phyloP scores from a whole-genome alignment of 2,888 invertebrate genomes.

The Spicauda simplicius region DNA sequence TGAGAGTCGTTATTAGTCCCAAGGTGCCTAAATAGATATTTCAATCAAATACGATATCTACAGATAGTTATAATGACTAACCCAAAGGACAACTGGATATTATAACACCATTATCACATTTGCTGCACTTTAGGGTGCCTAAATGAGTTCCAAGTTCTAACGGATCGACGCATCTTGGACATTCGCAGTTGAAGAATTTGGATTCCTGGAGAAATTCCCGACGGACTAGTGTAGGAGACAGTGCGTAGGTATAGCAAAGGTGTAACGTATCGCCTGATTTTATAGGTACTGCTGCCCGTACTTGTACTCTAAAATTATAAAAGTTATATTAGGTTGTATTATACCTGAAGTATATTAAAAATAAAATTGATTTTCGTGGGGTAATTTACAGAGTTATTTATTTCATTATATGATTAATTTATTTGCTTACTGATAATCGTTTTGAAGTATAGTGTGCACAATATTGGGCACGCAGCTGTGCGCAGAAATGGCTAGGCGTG shows the following conservation, averaged over 20 bases:
- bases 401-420: no score
- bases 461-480: constrained; percentile 94
- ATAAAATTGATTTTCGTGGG: no score
- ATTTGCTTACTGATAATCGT: constrained; percentile 62
- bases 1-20: no score
- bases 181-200: constrained; percentile 92
- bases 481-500: constrained; percentile 89
- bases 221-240: constrained; percentile 89
- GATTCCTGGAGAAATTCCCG: constrained; percentile 88
- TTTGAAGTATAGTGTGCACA: constrained; percentile 87
- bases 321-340: not conserved
- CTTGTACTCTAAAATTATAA: constrained; percentile 81
- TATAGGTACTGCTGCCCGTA: constrained; percentile 88
- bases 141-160: constrained; percentile 92
- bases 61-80: no score
- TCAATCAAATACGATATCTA: no score
- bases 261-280: constrained; percentile 87
- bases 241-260: constrained; percentile 90
- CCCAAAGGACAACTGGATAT: constrained; percentile 87
- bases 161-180: constrained; percentile 90
- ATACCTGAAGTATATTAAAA: no score
- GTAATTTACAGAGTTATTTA: no score
- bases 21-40: no score
- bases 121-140: constrained; percentile 91
- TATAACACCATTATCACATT: constrained; percentile 89